Evolutionary conservation across 2,113 vertebrate genomes (phyloP).

Genomic region (Zingel zingel): DNA sequence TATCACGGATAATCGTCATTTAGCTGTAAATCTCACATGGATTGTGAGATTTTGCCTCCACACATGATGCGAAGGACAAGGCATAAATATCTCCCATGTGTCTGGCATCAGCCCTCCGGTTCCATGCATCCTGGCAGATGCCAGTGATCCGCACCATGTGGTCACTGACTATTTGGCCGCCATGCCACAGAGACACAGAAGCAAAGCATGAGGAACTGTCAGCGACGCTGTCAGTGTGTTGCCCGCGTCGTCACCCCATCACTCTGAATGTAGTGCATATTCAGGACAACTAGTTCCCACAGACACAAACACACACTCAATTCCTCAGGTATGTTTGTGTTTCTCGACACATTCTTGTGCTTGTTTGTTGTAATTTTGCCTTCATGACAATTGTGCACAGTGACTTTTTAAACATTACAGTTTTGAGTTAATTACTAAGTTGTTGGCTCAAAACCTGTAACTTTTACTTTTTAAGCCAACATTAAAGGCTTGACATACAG

Average conservation of each 20-base stretch:
- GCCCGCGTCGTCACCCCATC: constrained; percentile 32
- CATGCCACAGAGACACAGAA: constrained; percentile 41
- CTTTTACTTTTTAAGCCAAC: neutral
- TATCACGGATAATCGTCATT: neutral
- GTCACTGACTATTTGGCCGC: constrained; percentile 63
- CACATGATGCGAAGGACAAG: constrained; percentile 20
- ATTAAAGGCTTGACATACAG: neutral
- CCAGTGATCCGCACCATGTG: constrained; percentile 66
- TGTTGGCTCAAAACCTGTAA: neutral
- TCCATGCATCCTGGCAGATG: constrained; percentile 56
- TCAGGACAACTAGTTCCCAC: neutral
- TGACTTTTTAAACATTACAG: constrained; percentile 9
- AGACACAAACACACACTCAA: constrained; percentile 6
- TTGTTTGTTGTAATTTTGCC: neutral
- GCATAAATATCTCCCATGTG: constrained; percentile 47
- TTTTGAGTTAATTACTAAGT: neutral
- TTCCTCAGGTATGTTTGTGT: constrained; percentile 3
- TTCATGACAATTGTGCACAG: neutral
- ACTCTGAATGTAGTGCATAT: constrained; percentile 33
- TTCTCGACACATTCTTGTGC: neutral
- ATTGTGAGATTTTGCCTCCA: neutral
- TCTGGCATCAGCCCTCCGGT: constrained; percentile 51
- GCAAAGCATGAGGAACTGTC: constrained; percentile 54
- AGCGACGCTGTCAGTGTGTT: constrained; percentile 60
- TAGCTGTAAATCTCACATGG: neutral